Conservation (phyloP, 1,140 invertebrate species). For the Trichonephila clavata region DNA sequence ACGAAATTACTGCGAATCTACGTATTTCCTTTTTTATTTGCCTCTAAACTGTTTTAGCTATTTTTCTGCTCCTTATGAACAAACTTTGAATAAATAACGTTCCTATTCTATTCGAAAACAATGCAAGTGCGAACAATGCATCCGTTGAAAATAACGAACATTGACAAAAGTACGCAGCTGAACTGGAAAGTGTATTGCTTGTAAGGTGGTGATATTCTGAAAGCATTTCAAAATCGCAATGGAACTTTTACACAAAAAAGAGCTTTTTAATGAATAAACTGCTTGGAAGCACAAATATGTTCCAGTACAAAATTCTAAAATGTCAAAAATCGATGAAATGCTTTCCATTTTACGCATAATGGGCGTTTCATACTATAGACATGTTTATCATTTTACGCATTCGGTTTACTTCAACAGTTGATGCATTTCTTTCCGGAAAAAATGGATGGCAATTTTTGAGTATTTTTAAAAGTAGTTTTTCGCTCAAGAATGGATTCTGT, state of each 20-base stretch:
- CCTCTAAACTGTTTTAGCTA: too few relatives aligned
- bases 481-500: background rate
- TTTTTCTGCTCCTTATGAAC: too few relatives aligned
- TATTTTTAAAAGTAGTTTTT: background rate
- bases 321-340: background rate
- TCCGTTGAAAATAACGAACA: too few relatives aligned
- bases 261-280: background rate
- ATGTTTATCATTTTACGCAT: background rate
- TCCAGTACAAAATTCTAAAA: background rate
- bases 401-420: background rate
- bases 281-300: background rate
- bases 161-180: too few relatives aligned
- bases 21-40: too few relatives aligned
- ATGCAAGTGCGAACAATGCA: too few relatives aligned
- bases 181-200: too few relatives aligned
- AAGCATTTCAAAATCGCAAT: too few relatives aligned
- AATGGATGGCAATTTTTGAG: background rate
- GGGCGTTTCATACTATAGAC: background rate
- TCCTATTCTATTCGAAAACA: too few relatives aligned
- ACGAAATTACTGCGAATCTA: too few relatives aligned
- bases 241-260: background rate
- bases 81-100: too few relatives aligned
- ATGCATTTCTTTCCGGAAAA: background rate
- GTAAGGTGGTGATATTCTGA: too few relatives aligned
- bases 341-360: background rate